Conservation (phyloP, 2,888 invertebrate species). For the Ferdinandea cuprea region DNA sequence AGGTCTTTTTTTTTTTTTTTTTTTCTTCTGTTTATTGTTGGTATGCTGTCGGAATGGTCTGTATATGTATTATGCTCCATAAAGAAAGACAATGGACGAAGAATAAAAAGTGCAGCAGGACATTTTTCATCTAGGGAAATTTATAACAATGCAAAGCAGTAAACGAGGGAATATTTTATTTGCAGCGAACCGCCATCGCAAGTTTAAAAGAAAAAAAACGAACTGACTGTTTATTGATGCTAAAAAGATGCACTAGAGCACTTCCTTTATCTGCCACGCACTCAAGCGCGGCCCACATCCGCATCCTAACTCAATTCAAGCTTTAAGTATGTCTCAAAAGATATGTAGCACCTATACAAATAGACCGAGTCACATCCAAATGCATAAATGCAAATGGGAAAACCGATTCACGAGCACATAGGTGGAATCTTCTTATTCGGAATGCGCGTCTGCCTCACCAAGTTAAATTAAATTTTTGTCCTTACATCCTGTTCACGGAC, state of each 20-base stretch:
- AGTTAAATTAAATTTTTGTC: constrained; percentile 27
- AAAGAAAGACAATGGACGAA: constrained; percentile 28
- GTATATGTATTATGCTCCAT: background rate
- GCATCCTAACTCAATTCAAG: constrained; percentile 18
- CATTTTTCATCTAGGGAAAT: constrained; percentile 52
- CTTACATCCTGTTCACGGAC: background rate
- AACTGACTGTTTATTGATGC: background rate
- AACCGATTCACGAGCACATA: constrained; percentile 11
- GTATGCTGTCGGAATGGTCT: background rate
- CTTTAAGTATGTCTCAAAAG: constrained; percentile 19
- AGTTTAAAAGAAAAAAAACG: background rate
- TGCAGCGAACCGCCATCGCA: background rate
- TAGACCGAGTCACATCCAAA: background rate
- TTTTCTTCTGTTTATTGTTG: constrained; percentile 6
- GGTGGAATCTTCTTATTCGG: constrained; percentile 1
- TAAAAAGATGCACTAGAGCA: background rate
- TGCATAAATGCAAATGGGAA: constrained; percentile 42
- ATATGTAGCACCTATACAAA: constrained; percentile 18
- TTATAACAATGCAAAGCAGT: constrained; percentile 40
- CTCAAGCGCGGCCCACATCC: background rate
- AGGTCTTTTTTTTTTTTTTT: constrained; percentile 14
- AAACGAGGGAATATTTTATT: background rate
- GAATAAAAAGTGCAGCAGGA: constrained; percentile 19
- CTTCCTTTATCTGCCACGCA: background rate
- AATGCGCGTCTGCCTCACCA: background rate